Percentiles rank a stretch among this genome's conserved stretches.
These are phyloP conservation scores for Acanthurus lineatus DNA, from an alignment of 2,797 vertebrate species.

Conservation along the genomic window DNA sequence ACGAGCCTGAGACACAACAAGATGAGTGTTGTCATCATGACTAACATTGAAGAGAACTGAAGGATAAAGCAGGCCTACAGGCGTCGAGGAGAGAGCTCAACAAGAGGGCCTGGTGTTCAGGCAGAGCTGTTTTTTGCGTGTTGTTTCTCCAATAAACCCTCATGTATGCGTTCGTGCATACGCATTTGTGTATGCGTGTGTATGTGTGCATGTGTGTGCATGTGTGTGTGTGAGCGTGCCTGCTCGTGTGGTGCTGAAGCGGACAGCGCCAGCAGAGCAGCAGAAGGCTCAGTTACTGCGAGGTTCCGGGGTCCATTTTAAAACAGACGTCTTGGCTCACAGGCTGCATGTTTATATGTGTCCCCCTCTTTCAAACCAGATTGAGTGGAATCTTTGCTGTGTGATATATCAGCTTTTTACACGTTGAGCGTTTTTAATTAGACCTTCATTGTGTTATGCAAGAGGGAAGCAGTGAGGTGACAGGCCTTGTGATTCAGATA, in stretches of 20 bases:
- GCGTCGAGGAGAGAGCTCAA: constrained; percentile 11
- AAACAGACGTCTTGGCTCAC: constrained; percentile 68
- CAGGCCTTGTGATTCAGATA: constrained; percentile 57
- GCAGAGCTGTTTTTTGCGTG: neutral
- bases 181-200: too few relatives aligned
- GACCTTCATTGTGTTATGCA: constrained; percentile 61
- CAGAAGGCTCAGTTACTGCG: constrained; percentile 66
- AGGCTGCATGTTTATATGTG: constrained; percentile 44
- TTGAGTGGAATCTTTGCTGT: constrained; percentile 14
- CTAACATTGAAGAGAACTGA: constrained; percentile 24
- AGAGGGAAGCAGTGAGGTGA: constrained; percentile 55
- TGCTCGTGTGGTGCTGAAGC: constrained; percentile 80
- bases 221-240: constrained; percentile 33
- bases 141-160: constrained; percentile 5
- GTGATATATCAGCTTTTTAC: constrained; percentile 37
- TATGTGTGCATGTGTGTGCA: neutral
- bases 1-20: constrained; percentile 18
- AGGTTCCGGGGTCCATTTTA: constrained; percentile 82
- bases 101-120: constrained; percentile 15
- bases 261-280: constrained; percentile 82
- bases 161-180: constrained; percentile 36
- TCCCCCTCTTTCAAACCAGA: neutral
- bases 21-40: constrained; percentile 35
- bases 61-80: constrained; percentile 45
- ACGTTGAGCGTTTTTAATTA: constrained; percentile 56